phyloP scores from a whole-genome alignment of 2,888 invertebrate genomes.

The Lutraria lutraria region DNA sequence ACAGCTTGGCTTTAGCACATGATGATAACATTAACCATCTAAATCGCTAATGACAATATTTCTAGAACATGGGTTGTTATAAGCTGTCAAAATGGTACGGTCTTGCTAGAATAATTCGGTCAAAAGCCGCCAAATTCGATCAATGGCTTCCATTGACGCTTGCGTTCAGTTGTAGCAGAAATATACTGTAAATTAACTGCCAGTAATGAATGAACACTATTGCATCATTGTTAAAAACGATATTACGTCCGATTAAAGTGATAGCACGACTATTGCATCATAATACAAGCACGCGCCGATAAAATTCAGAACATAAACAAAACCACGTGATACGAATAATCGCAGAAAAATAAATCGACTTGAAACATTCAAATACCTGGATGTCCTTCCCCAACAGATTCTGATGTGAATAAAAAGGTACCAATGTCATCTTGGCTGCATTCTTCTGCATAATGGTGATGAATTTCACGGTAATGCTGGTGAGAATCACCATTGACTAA shows the following conservation, averaged over 20 bases:
- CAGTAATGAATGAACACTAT: no score
- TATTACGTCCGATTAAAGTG: neutral
- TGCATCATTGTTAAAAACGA: no score
- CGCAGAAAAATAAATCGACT: neutral
- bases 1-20: neutral
- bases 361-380: slow-evolving; percentile 80
- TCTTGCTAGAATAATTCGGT: neutral
- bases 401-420: slow-evolving; percentile 86
- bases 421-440: slow-evolving; percentile 84
- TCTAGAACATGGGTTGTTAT: neutral
- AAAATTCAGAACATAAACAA: slow-evolving; percentile 62
- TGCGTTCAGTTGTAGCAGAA: neutral
- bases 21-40: neutral
- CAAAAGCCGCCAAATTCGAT: neutral
- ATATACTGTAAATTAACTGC: neutral
- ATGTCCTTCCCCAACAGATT: slow-evolving; percentile 87
- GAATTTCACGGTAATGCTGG: slow-evolving; percentile 76
- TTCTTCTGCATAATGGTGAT: slow-evolving; percentile 82
- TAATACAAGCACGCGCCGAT: neutral
- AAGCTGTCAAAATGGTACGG: neutral
- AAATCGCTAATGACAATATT: neutral
- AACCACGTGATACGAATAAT: slow-evolving; percentile 67
- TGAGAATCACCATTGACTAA: slow-evolving; percentile 60
- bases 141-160: neutral
- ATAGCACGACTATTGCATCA: neutral